These are phyloP conservation scores for Drosophila fulvimacula DNA, from an alignment of 2,888 invertebrate genomes.

Conservation along the genomic window DNA sequence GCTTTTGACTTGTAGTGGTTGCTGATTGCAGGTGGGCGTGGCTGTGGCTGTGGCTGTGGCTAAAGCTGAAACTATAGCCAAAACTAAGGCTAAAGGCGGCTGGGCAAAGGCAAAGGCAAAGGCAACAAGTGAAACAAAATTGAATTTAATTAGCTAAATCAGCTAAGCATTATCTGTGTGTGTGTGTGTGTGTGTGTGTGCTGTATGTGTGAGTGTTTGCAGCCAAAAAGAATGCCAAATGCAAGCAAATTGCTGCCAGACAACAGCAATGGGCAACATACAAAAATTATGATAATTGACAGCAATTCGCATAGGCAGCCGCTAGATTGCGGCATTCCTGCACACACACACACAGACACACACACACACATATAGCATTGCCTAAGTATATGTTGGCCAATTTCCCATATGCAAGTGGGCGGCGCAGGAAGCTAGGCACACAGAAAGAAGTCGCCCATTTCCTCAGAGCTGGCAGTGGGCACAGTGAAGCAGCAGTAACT, in stretches of 20 bases:
- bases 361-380: not conserved
- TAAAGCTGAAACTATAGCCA: slow-evolving; percentile 4
- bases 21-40: slow-evolving; percentile 29
- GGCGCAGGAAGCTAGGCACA: slow-evolving; percentile 42
- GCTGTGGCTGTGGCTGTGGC: slow-evolving; percentile 36
- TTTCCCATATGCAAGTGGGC: slow-evolving; percentile 47
- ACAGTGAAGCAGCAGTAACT: not conserved
- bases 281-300: slow-evolving; percentile 68
- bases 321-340: slow-evolving; percentile 47
- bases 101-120: slow-evolving; percentile 49
- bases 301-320: slow-evolving; percentile 42
- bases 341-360: slow-evolving; percentile 6
- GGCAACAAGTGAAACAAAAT: slow-evolving; percentile 61
- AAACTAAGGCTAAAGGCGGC: not conserved
- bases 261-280: slow-evolving; percentile 26
- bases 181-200: slow-evolving; percentile 5
- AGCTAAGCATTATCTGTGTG: slow-evolving; percentile 12
- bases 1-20: not conserved
- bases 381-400: slow-evolving; percentile 25
- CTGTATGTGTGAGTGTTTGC: slow-evolving; percentile 24
- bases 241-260: slow-evolving; percentile 53
- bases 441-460: slow-evolving; percentile 18
- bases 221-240: slow-evolving; percentile 52
- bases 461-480: slow-evolving; percentile 9
- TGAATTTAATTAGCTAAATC: slow-evolving; percentile 61